These are phyloP conservation scores for Diaphora mendica DNA, from an alignment of 2,888 invertebrate species.

Conservation along the genomic window DNA sequence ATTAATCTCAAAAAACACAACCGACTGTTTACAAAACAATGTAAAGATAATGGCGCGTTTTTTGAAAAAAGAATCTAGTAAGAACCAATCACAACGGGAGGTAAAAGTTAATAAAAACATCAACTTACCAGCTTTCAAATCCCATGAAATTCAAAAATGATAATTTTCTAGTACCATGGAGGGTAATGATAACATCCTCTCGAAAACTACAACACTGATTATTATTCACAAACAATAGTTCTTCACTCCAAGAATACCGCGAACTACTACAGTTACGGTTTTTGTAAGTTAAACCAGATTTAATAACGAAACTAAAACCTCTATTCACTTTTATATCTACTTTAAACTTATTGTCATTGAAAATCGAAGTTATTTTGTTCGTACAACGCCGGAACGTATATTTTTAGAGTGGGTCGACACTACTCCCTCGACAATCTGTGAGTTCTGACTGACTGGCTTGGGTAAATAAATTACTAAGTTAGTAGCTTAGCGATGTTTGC, in stretches of 20 bases:
- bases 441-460: constrained; percentile 62
- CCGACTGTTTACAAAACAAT: neutral
- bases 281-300: constrained; percentile 31
- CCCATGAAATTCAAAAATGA: constrained; percentile 77
- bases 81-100: neutral
- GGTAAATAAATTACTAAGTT: constrained; percentile 24
- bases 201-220: constrained; percentile 69
- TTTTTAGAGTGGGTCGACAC: constrained; percentile 63
- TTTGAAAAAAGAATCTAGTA: neutral
- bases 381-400: constrained; percentile 59
- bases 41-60: neutral
- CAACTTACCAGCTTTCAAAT: constrained; percentile 76
- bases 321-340: constrained; percentile 35
- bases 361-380: constrained; percentile 57
- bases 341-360: constrained; percentile 63
- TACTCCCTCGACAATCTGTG: constrained; percentile 59
- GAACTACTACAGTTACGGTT: constrained; percentile 55
- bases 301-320: constrained; percentile 19
- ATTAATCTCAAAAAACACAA: neutral
- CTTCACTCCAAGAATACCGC: constrained; percentile 70
- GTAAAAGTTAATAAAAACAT: neutral
- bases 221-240: constrained; percentile 75
- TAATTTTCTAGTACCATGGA: constrained; percentile 65
- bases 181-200: constrained; percentile 76
- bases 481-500: constrained; percentile 18